Evolutionary conservation across 2,888 invertebrate species (phyloP).

Genomic region (Glaucopsyche alexis): DNA sequence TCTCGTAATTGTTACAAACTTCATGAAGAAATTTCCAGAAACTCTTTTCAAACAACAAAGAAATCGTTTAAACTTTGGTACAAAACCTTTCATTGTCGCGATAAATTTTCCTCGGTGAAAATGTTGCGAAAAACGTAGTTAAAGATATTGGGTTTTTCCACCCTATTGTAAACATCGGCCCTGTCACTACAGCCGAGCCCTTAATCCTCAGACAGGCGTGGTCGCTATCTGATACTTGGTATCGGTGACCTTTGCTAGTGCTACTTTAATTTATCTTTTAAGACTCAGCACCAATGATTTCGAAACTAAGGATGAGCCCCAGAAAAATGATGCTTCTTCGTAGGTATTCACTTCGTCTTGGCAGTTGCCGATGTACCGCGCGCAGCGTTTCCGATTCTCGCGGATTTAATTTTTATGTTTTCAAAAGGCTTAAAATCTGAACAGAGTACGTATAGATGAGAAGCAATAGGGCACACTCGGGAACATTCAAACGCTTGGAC

Average conservation of each 20-base stretch:
- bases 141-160: constrained; percentile 59
- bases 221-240: constrained; percentile 44
- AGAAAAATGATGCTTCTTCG: background rate
- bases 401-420: too few species aligned
- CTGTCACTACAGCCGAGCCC: constrained; percentile 39
- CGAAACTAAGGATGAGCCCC: too few species aligned
- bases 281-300: background rate
- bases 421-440: too few species aligned
- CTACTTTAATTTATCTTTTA: constrained; percentile 33
- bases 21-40: background rate
- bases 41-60: background rate
- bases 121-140: constrained; percentile 25
- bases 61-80: constrained; percentile 10
- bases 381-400: too few species aligned
- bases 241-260: constrained; percentile 48
- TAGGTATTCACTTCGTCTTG: too few species aligned
- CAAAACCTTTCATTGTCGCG: background rate
- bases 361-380: too few species aligned
- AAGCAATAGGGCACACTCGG: too few species aligned
- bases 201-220: constrained; percentile 49
- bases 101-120: constrained; percentile 14
- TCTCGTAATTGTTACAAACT: background rate
- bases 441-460: too few species aligned
- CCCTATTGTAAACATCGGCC: constrained; percentile 44
- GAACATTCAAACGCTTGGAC: too few species aligned